phyloP scores from a whole-genome alignment of 2,888 invertebrate genomes.

The Oasisia sp. region DNA sequence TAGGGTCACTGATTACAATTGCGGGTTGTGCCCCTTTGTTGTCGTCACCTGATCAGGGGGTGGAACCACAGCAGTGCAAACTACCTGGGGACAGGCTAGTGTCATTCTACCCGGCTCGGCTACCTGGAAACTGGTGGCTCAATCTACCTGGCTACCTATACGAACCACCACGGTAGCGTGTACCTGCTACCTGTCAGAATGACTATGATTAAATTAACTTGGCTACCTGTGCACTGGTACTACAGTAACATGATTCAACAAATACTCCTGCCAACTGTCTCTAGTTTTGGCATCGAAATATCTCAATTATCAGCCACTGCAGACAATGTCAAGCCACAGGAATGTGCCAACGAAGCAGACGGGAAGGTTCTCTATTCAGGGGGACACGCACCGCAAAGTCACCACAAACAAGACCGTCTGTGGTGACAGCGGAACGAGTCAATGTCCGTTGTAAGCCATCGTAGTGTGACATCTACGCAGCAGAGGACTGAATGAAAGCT shows the following conservation, averaged over 20 bases:
- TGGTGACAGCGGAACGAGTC: conserved; percentile 7
- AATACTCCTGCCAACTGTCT: no score
- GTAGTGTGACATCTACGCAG: background rate
- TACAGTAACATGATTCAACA: no score
- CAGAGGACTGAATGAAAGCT: background rate
- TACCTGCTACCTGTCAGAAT: no score
- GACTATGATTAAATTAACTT: background rate
- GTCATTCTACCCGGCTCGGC: background rate
- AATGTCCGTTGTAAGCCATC: background rate
- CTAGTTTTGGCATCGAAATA: background rate
- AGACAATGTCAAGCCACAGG: background rate
- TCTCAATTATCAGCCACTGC: background rate
- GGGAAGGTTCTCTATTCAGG: no score
- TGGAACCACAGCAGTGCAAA: background rate
- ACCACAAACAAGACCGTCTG: background rate
- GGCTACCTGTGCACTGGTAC: no score
- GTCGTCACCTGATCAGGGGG: background rate
- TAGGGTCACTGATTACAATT: background rate
- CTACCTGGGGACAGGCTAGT: background rate
- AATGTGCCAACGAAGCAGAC: background rate
- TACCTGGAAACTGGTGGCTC: background rate
- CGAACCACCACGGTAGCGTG: background rate
- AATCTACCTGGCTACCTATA: conserved; percentile 4
- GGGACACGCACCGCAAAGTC: background rate
- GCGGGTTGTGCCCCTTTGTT: background rate